Evolutionary conservation across 2,797 vertebrate genomes (phyloP).

Genomic region (Enteromius viviparus): DNA sequence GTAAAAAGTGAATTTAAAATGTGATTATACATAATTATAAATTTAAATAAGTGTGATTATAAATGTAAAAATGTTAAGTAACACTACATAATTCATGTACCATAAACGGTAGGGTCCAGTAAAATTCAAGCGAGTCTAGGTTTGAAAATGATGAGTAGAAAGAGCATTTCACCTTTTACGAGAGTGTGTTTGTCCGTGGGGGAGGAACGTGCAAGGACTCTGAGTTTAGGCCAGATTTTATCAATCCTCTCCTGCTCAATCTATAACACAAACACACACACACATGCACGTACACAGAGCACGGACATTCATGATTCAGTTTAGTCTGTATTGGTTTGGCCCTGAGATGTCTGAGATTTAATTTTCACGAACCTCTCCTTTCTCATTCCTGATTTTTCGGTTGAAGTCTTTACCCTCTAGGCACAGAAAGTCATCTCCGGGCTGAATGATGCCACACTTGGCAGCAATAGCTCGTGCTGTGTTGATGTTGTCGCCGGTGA

Average conservation of each 20-base stretch:
- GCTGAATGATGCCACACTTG: slow-evolving; percentile 91
- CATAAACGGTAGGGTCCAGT: background rate
- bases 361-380: slow-evolving; percentile 83
- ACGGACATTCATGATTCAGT: slow-evolving; percentile 21
- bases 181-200: slow-evolving; percentile 92
- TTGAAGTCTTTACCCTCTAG: slow-evolving; percentile 93
- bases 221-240: slow-evolving; percentile 92
- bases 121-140: background rate
- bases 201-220: slow-evolving; percentile 90
- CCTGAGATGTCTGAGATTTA: background rate
- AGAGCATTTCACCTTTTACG: slow-evolving; percentile 84
- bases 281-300: slow-evolving; percentile 2
- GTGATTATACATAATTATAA: background rate
- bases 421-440: slow-evolving; percentile 90
- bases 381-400: slow-evolving; percentile 89
- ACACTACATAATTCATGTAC: background rate
- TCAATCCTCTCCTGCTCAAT: slow-evolving; percentile 93
- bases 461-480: slow-evolving; percentile 89
- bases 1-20: background rate
- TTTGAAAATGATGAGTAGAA: slow-evolving; percentile 14
- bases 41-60: no score
- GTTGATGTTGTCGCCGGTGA: slow-evolving; percentile 93
- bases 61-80: background rate
- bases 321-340: background rate
- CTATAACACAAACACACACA: slow-evolving; percentile 66